phyloP scores from a whole-genome alignment of 2,888 invertebrate genomes.

The Capitulum mitella region DNA sequence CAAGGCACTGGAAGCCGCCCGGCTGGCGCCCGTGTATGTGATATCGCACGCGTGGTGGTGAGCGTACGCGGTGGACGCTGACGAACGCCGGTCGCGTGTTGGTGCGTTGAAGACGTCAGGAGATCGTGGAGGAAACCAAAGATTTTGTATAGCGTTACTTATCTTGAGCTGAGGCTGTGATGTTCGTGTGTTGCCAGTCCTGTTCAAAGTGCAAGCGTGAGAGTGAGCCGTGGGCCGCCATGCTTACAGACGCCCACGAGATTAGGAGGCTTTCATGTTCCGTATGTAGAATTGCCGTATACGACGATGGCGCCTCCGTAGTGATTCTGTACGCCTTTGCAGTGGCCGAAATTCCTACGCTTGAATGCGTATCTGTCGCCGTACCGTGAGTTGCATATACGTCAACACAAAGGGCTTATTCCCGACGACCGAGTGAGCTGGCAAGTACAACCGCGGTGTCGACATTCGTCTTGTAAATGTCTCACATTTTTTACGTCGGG shows the following conservation, averaged over 20 bases:
- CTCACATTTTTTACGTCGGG: background rate
- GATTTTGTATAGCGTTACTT: background rate
- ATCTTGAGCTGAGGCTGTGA: background rate
- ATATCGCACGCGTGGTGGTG: background rate
- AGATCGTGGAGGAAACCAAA: background rate
- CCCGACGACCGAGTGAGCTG: background rate
- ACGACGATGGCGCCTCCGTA: no score
- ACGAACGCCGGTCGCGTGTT: background rate
- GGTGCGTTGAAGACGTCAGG: background rate
- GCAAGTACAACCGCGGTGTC: background rate
- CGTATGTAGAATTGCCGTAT: no score
- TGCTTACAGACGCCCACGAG: no score
- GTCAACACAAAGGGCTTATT: background rate
- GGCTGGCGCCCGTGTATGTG: background rate
- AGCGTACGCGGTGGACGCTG: background rate
- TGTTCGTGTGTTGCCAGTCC: background rate
- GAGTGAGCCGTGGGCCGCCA: background rate
- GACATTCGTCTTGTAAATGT: constrained; percentile 17
- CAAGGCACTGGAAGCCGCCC: background rate
- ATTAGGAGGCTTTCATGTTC: no score
- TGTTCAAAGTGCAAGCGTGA: background rate
- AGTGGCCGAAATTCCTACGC: background rate
- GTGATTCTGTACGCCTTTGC: no score
- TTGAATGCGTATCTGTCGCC: background rate
- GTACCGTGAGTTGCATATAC: background rate